These are phyloP conservation scores for Cecropterus lyciades DNA, from an alignment of 1,140 invertebrate species.

Conservation along the genomic window DNA sequence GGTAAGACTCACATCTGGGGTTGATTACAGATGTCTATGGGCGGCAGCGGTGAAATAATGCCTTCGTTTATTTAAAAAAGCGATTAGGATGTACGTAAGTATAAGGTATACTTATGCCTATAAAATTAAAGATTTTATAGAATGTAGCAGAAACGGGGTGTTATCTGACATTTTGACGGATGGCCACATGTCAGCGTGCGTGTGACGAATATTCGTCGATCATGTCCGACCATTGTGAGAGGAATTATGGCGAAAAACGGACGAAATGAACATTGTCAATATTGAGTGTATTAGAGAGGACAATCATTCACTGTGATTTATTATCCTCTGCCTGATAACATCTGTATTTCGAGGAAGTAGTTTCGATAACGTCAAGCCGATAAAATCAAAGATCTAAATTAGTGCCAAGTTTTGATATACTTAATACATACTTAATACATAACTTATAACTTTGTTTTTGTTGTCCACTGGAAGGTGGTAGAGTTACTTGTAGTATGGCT, in stretches of 20 bases:
- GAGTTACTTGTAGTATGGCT: too few relatives aligned
- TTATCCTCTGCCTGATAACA: neutral
- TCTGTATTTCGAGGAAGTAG: neutral
- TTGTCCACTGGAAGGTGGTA: too few relatives aligned
- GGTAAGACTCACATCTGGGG: too few relatives aligned
- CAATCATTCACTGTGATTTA: slow-evolving; percentile 1
- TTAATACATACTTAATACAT: too few relatives aligned
- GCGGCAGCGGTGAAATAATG: too few relatives aligned
- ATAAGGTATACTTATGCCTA: too few relatives aligned
- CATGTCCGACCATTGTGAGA: slow-evolving; percentile 7
- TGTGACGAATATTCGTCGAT: slow-evolving; percentile 17
- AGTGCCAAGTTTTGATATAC: neutral
- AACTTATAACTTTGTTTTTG: too few relatives aligned
- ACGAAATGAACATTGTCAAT: slow-evolving; percentile 11
- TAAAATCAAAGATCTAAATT: neutral
- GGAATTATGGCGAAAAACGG: neutral
- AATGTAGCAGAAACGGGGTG: neutral
- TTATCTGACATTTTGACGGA: slow-evolving; percentile 18
- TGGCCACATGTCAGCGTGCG: slow-evolving; percentile 14
- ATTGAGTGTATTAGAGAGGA: slow-evolving; percentile 18
- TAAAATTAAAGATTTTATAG: neutral
- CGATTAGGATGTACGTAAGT: too few relatives aligned
- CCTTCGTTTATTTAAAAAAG: too few relatives aligned
- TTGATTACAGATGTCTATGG: too few relatives aligned
- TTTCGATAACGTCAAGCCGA: neutral